Base-by-base conservation (phyloP, 2,888 invertebrate species). In the Aporophyla nigra region DNA sequence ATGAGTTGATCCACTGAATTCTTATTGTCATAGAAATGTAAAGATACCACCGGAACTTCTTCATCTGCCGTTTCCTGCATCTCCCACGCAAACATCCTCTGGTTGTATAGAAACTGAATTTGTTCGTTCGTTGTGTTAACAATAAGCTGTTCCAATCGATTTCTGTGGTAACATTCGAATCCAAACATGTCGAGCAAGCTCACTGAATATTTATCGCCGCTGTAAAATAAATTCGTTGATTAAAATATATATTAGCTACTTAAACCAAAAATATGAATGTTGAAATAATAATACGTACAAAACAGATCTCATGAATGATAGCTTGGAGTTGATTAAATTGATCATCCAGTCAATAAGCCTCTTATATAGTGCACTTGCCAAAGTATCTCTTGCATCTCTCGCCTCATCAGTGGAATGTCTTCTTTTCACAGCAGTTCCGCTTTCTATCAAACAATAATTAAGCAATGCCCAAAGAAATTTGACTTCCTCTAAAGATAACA, bases 121-220 rank as follows among this genome's bases (percentile, higher is more conserved):
- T 99, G 99, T 92, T 99, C 99, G 92, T 99, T 99, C 77, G 98
- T 97, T 1, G 98, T 98, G 92, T 99, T 99, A 5, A 99, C 98
- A 86, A 99, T 98, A 14, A 99, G 96, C 92, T 99, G 99, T 88
- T 99, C 98, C 82, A 99, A 96, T 19, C 98, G 97, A 94, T 99
- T 99, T 88, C 98, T 97, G 87, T 98, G 97, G 92, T 98, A 99
- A 92, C 99, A 99, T 96, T 99, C 99, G 91, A 99, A 99, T 0
- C 99, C 99, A 91, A 98, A 99, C 94, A 99, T 97, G 92, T 99
- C 99, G 89, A 99, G 95, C 71, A 99, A 95, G 88, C 98, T 98
- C 65, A 99, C 97, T 65, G 98, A 97, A 91, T 98, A 98, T 90
- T 98, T 98, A 88, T 99, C 98, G 9, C 99, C 99, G 91, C 99